phyloP scores from a whole-genome alignment of 2,797 vertebrate species.

The Clarias fuscus region DNA sequence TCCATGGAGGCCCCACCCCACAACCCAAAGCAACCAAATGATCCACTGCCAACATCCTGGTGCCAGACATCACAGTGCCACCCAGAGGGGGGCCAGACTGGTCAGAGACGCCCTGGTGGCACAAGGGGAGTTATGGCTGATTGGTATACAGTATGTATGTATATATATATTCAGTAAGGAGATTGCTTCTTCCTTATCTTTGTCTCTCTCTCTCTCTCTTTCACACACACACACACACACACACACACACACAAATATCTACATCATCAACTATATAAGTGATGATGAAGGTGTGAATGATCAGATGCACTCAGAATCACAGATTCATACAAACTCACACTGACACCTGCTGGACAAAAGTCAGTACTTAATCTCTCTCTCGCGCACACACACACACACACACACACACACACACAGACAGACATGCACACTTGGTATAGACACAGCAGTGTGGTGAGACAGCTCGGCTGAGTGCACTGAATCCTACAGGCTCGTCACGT shows the following conservation, averaged over 20 bases:
- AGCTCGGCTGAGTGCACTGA: background rate
- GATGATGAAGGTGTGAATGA: background rate
- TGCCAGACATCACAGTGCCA: too few relatives aligned
- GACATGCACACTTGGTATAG: background rate
- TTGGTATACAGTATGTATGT: too few relatives aligned
- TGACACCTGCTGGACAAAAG: constrained; percentile 11
- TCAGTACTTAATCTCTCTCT: background rate
- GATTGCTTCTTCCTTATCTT: too few relatives aligned
- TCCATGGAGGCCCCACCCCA: too few relatives aligned
- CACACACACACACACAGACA: background rate
- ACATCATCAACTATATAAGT: background rate
- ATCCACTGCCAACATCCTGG: too few relatives aligned
- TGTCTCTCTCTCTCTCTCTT: background rate
- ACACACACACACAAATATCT: background rate
- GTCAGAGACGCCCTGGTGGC: too few relatives aligned
- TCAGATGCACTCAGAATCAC: background rate
- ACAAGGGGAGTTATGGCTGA: too few relatives aligned
- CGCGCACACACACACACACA: background rate
- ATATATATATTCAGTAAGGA: too few relatives aligned
- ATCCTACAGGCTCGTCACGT: background rate
- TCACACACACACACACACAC: background rate
- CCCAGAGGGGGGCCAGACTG: too few relatives aligned
- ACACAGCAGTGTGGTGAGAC: background rate
- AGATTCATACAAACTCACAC: background rate
- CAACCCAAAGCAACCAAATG: too few relatives aligned